Percentiles rank a stretch among this genome's conserved stretches.
These are phyloP conservation scores for Stichodactyla helianthus DNA, from an alignment of 64 coral and sea anemone genomes.

Conservation along the genomic window DNA sequence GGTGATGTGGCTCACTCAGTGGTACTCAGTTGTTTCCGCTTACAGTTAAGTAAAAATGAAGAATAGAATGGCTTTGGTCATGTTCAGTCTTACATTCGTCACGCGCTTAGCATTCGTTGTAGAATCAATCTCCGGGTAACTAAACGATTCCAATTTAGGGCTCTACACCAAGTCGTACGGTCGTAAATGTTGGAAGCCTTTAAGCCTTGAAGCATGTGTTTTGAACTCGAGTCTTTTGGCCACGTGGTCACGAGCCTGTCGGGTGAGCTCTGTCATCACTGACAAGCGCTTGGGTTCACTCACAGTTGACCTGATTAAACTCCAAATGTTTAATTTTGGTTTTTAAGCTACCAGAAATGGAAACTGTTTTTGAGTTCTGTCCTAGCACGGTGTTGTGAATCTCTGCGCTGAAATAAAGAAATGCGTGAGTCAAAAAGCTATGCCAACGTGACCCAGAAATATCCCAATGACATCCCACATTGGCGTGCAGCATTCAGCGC, in stretches of 20 bases:
- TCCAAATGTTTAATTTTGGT: neutral
- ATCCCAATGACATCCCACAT: no score
- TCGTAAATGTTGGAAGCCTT: conserved; percentile 10
- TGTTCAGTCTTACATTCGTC: neutral
- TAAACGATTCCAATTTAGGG: conserved; percentile 28
- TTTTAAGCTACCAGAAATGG: conserved; percentile 1
- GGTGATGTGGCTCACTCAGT: neutral
- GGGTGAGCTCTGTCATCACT: neutral
- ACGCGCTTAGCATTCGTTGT: neutral
- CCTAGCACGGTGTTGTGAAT: neutral
- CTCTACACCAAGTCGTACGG: neutral
- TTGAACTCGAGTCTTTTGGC: neutral
- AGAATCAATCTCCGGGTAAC: conserved; percentile 18
- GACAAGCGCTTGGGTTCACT: neutral
- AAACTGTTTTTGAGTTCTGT: neutral
- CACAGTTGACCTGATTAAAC: neutral
- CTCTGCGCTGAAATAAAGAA: neutral
- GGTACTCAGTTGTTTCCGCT: conserved; percentile 7
- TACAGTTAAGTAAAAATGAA: neutral
- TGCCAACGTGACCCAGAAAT: no score
- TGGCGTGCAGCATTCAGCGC: no score
- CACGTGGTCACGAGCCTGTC: neutral
- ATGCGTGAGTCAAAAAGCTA: neutral
- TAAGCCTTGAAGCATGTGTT: conserved; percentile 13
- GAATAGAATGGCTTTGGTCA: neutral